These are phyloP conservation scores for Acyrthosiphon pisum DNA, from an alignment of 1,140 invertebrate genomes.

Conservation along the genomic window DNA sequence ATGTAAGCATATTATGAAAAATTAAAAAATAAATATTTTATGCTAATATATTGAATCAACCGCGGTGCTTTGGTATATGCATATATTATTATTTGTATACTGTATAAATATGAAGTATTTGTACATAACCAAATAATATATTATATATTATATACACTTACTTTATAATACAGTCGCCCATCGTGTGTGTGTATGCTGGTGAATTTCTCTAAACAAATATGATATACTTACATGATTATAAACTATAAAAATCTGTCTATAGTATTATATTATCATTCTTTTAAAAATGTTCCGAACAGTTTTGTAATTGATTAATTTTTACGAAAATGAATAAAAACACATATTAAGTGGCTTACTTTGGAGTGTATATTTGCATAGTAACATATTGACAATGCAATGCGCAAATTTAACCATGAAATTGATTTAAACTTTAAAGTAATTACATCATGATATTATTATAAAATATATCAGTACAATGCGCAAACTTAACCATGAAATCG, in stretches of 20 bases:
- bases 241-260: no score
- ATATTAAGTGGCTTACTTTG: neutral
- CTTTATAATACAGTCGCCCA: neutral
- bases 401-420: no score
- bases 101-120: neutral
- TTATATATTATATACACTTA: neutral
- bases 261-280: neutral
- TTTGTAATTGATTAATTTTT: neutral
- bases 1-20: slow-evolving; percentile 1
- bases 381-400: neutral
- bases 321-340: neutral
- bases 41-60: neutral
- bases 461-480: neutral
- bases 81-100: neutral
- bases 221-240: no score
- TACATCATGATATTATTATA: neutral
- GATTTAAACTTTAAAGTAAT: neutral
- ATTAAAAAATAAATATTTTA: slow-evolving; percentile 12
- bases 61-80: neutral
- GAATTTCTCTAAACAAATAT: no score
- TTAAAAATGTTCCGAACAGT: neutral
- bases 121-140: neutral
- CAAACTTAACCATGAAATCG: neutral
- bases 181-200: no score
- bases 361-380: neutral